Conservation (phyloP, 2,888 invertebrate genomes). For the Habroteleia sp. region DNA sequence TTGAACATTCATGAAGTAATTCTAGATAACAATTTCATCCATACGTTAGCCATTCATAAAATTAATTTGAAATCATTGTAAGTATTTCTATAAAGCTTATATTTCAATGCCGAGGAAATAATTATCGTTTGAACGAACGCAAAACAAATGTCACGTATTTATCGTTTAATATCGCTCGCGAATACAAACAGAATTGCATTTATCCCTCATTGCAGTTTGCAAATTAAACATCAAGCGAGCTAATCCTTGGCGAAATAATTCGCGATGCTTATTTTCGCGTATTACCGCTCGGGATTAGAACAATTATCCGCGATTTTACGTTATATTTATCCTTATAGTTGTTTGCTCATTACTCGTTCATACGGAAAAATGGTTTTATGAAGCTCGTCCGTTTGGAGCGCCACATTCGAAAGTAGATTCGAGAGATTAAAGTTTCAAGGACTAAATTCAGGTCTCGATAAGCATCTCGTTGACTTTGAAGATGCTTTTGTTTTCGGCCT, state of each 20-base stretch:
- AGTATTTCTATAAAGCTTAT: too few species aligned
- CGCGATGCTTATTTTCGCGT: constrained; percentile 20
- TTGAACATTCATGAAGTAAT: too few species aligned
- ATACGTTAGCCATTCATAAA: too few species aligned
- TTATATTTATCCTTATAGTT: constrained; percentile 47
- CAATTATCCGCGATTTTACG: constrained; percentile 31
- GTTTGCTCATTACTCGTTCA: constrained; percentile 39
- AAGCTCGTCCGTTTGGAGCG: constrained; percentile 16
- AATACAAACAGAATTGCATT: constrained; percentile 1
- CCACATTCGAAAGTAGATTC: constrained; percentile 52
- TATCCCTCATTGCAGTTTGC: neutral
- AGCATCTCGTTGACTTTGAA: constrained; percentile 59
- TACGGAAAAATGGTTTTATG: constrained; percentile 42
- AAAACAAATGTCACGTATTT: too few species aligned
- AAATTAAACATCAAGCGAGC: constrained; percentile 12
- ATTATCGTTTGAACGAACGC: too few species aligned
- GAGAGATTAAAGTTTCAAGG: constrained; percentile 59
- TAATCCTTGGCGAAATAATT: constrained; percentile 27
- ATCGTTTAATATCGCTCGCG: too few species aligned
- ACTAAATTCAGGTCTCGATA: constrained; percentile 53
- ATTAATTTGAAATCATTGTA: too few species aligned
- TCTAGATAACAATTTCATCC: too few species aligned
- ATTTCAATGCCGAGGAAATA: too few species aligned
- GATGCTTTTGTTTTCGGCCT: constrained; percentile 43
- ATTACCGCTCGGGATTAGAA: constrained; percentile 39